Evolutionary conservation across 2,888 invertebrate species (phyloP).

Genomic region (Apodemia zela): DNA sequence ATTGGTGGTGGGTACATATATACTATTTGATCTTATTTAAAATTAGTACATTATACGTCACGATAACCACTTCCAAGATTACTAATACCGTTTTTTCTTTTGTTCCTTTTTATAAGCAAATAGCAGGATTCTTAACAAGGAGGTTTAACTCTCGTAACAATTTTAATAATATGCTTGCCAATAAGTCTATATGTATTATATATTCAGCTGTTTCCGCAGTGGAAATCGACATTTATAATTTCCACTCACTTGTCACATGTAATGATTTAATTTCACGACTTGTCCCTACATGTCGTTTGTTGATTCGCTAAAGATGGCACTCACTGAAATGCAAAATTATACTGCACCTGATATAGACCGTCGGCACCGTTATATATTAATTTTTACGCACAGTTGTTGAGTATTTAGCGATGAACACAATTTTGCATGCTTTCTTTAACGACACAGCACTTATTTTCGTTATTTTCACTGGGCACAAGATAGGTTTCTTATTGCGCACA

Average conservation of each 20-base stretch:
- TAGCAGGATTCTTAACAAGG: constrained; percentile 78
- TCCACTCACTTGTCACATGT: constrained; percentile 86
- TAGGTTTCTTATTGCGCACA: constrained; percentile 64
- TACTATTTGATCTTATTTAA: constrained; percentile 33
- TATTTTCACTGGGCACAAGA: constrained; percentile 75
- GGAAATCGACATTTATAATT: constrained; percentile 50
- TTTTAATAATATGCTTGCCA: constrained; percentile 72
- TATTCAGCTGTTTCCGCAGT: constrained; percentile 55
- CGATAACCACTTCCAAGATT: constrained; percentile 54
- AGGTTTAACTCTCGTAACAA: constrained; percentile 74
- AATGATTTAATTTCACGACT: constrained; percentile 79
- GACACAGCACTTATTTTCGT: constrained; percentile 78
- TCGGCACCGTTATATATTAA: constrained; percentile 78
- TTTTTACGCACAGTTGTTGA: constrained; percentile 80
- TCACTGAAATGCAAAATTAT: constrained; percentile 80
- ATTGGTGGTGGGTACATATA: constrained; percentile 51
- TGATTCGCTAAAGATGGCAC: constrained; percentile 71
- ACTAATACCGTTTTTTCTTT: constrained; percentile 76
- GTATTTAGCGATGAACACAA: constrained; percentile 80
- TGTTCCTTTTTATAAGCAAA: constrained; percentile 73
- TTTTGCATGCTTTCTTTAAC: constrained; percentile 79
- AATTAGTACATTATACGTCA: constrained; percentile 40
- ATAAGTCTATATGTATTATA: constrained; percentile 53
- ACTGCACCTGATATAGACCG: constrained; percentile 77
- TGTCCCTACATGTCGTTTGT: constrained; percentile 48